Base-by-base conservation (phyloP, 2,888 invertebrate genomes). In the Caenorhabditis macrosperma region DNA sequence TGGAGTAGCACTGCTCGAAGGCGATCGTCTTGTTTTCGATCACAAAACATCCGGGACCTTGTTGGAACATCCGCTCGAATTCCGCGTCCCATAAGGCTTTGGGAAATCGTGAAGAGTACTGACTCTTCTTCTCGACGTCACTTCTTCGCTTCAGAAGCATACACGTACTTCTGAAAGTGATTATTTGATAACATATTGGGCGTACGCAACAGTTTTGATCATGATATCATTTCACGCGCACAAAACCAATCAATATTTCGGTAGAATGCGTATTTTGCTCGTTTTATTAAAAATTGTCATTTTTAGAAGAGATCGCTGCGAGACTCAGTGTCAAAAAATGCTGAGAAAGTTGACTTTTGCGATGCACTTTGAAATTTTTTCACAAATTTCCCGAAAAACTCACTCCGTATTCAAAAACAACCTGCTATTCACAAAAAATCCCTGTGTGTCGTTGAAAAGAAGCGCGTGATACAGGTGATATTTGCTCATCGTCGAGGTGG, bases 1-100 rank as follows among this genome's bases (percentile, higher is more conserved):
- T 20, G 4, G 61, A 46, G 17, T 59, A 64, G 26, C 74, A 74
- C 15, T 28, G 41, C 9, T 74, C 50, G 48, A 74, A 74, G 10
- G 9, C 28, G 0, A 74, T 26, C 9, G 74, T 74, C 41, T 50
- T 64, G 33, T 74, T 74, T 50, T 64, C 28, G 20, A 55, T 68
- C 12, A 76, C 67, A 48, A 76, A 76, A 28, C 76, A 76, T 2
- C 76, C 76, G 15, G 76, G 76, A 1, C 67, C 68, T 28, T 63
- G 3, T 22, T 61, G 55, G 41, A 68, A 76, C 68, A 76, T 48
- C 17, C 48, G 55, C 20, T 24, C 17, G 7, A 57, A 55, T 35
- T 68, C 76, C 1, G 22, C 0, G 9, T 55, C 30, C 61, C 52
- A 63, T n/a, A 17, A 17, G 6, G 17, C 17, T 20, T 6, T 17